These are phyloP conservation scores for Pyrrhosoma nymphula DNA, from an alignment of 2,888 invertebrate genomes.

Conservation along the genomic window DNA sequence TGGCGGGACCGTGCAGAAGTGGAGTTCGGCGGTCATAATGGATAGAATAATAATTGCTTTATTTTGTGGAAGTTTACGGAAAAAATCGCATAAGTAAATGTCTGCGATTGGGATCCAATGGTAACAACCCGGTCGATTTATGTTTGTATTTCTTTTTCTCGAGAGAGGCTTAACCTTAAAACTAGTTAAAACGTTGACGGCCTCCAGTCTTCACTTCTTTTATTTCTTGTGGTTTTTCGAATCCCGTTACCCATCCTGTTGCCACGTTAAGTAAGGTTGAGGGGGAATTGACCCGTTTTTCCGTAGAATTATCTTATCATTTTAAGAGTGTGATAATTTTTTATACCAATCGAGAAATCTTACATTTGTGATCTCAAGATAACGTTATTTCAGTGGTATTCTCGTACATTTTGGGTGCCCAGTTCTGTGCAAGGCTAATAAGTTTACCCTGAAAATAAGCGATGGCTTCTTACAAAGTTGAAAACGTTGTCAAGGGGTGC, in stretches of 20 bases:
- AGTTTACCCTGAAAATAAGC: neutral
- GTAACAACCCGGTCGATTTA: neutral
- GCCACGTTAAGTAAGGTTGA: neutral
- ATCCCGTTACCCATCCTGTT: neutral
- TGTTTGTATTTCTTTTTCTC: neutral
- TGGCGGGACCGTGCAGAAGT: neutral
- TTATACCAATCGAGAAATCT: neutral
- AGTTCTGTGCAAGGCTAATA: neutral
- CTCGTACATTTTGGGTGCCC: neutral
- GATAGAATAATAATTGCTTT: too few species aligned
- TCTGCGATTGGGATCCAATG: neutral
- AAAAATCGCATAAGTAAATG: neutral
- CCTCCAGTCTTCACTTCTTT: neutral
- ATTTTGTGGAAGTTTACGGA: too few species aligned
- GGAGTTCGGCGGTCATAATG: neutral
- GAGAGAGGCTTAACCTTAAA: too few species aligned
- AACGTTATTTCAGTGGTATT: neutral
- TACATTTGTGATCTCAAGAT: neutral
- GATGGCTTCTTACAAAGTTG: constrained; percentile 3
- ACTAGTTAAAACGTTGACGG: neutral
- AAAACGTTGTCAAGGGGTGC: constrained; percentile 41
- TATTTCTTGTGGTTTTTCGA: neutral
- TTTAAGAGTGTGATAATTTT: neutral
- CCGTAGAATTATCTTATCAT: neutral
- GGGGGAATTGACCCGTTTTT: neutral